Evolutionary conservation across 64 coral and sea anemone species (phyloP), one percentile per base, ranked within the genome.

Genomic region (Actinia tenebrosa): DNA sequence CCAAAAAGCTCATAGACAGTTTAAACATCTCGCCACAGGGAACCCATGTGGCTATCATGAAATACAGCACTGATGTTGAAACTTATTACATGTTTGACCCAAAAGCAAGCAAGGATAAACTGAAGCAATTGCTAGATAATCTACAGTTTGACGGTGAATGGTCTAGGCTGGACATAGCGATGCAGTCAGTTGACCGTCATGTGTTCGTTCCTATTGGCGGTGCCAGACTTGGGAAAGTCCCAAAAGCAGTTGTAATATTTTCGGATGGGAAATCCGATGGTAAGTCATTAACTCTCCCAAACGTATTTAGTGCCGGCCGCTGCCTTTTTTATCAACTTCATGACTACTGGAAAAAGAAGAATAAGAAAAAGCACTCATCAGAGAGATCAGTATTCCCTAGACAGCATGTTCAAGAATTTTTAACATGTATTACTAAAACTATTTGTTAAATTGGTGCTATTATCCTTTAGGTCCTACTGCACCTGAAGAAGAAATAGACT

Each of bases 221-320:
- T 1, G 75, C 77, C 3, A 91, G 89, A 85, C 14, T 77, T 9
- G 58, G 68, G 8, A 30, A 68, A 19, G 89, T 87, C 20, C 89
- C 89, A 0, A 91, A 63, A 22, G 84, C 44, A 53, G 77, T 91
- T 37, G 44, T 91, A 14, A 13, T 91, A 9, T 87, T 91, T 13
- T 86, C 84, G 20, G 85, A 91, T 58, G 89, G 84, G 11, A 86
- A 55, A 66, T 64, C 84, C 25, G 89, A 91, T 60, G 89, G 89
- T 87, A 60, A 58, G 56, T 58, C 56, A 0, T 58, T 7, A 6
- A 58, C 56, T 58, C 30, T 37, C 30, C 30, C 30, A 37, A 37
- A 37, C 0, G 30, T 37, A 37, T 37, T 37, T 1, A 37, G 30
- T 1, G 30, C 30, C 1, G 30, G 30, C 30, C 30, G 30, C 30